Evolutionary conservation across 2,113 vertebrate species (phyloP).

Genomic region (Myanophis thanlyinensis): DNA sequence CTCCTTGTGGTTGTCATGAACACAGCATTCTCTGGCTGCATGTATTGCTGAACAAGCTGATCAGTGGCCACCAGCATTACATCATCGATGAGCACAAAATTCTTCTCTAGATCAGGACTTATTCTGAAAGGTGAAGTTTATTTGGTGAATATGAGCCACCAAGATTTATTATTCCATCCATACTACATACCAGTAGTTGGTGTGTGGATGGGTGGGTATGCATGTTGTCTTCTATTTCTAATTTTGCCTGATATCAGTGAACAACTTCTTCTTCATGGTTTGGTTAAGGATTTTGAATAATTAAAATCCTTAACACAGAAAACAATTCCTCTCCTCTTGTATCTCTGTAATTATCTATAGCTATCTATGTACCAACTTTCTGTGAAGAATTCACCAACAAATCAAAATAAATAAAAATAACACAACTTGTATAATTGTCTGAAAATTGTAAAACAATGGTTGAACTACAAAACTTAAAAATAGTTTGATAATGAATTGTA

Average conservation of each 20-base stretch:
- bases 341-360: neutral
- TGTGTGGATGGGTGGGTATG: neutral
- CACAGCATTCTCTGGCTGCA: neutral
- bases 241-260: rapidly evolving
- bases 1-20: neutral
- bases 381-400: neutral
- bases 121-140: neutral
- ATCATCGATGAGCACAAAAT: neutral
- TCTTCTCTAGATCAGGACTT: neutral
- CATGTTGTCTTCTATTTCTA: neutral
- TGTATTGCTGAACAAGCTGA: neutral
- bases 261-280: neutral
- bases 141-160: neutral
- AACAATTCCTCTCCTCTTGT: neutral
- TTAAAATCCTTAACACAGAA: neutral
- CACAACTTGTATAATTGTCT: neutral
- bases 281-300: neutral
- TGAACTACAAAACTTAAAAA: neutral
- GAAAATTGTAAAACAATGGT: neutral
- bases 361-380: neutral
- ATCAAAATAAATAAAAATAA: neutral
- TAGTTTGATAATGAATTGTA: neutral
- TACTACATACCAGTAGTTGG: neutral
- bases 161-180: neutral
- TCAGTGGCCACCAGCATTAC: neutral